These are phyloP conservation scores for Hemichromis elongatus DNA, from an alignment of 2,113 vertebrate genomes.

Conservation along the genomic window DNA sequence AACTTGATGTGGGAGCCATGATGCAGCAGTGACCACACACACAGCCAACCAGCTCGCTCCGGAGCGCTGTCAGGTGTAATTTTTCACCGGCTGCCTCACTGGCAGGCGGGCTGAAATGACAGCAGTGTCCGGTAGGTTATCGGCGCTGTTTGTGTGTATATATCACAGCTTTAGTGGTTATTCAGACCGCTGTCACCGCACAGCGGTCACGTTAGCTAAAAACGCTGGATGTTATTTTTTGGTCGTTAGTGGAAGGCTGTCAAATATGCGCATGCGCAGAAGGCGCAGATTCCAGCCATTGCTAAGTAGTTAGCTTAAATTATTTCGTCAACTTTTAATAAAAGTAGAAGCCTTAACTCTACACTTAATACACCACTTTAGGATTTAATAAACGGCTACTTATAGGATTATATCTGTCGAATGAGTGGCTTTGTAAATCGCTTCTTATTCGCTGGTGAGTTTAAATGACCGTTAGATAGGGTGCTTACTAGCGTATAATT, in stretches of 20 bases:
- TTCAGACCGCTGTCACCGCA: not conserved
- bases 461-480: not conserved
- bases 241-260: constrained; percentile 21
- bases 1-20: constrained; percentile 38
- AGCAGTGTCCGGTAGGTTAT: not conserved
- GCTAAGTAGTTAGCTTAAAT: constrained; percentile 29
- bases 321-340: not conserved
- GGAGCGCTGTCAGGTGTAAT: constrained; percentile 49
- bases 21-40: constrained; percentile 50
- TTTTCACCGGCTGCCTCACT: constrained; percentile 37
- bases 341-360: not conserved
- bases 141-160: too few species aligned
- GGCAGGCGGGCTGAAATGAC: not conserved
- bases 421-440: not conserved
- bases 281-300: not conserved
- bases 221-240: constrained; percentile 30
- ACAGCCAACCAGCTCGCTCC: constrained; percentile 42
- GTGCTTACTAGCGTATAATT: not conserved
- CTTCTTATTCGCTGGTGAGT: not conserved
- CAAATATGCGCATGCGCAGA: constrained; percentile 49
- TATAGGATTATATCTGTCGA: not conserved
- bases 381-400: accelerated
- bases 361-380: too few species aligned
- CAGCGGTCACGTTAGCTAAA: not conserved
- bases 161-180: too few species aligned